Conservation (phyloP, 2,888 invertebrate genomes). For the Calameuta idolon region DNA sequence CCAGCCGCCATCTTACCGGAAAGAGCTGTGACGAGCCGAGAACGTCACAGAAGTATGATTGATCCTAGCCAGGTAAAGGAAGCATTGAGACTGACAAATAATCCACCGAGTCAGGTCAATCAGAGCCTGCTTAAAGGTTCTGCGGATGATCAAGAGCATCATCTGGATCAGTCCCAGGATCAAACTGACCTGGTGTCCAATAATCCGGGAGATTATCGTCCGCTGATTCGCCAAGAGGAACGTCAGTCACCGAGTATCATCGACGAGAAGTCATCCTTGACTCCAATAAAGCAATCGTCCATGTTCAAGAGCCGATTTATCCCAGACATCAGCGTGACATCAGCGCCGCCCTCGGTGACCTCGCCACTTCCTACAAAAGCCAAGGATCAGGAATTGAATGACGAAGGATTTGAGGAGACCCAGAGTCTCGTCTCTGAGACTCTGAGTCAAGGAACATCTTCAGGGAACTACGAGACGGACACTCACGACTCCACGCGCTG, state of each 20-base stretch:
- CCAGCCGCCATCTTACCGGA: conserved; percentile 53
- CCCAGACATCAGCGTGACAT: conserved; percentile 69
- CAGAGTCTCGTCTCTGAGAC: conserved; percentile 89
- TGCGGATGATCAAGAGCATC: background rate
- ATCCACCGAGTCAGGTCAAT: conserved; percentile 55
- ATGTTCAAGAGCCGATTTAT: conserved; percentile 55
- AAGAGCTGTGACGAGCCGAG: conserved; percentile 62
- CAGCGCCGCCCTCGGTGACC: conserved; percentile 52
- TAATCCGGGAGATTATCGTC: conserved; percentile 11
- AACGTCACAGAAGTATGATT: conserved; percentile 66
- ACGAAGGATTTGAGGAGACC: conserved; percentile 92
- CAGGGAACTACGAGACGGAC: conserved; percentile 76
- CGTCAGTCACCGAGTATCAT: background rate
- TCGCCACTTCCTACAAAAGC: conserved; percentile 53
- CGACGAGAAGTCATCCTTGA: background rate
- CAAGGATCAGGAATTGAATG: conserved; percentile 80
- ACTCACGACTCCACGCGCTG: conserved; percentile 69
- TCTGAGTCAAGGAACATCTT: conserved; percentile 86
- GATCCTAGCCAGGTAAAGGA: conserved; percentile 66
- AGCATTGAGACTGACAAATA: conserved; percentile 52
- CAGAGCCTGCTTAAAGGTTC: conserved; percentile 6
- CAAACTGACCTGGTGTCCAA: conserved; percentile 24
- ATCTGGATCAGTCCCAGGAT: conserved; percentile 27
- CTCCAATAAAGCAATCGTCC: conserved; percentile 12
- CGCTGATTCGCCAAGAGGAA: conserved; percentile 33